These are phyloP conservation scores for Borostomias antarcticus DNA, from an alignment of 2,797 vertebrate genomes.

Conservation along the genomic window DNA sequence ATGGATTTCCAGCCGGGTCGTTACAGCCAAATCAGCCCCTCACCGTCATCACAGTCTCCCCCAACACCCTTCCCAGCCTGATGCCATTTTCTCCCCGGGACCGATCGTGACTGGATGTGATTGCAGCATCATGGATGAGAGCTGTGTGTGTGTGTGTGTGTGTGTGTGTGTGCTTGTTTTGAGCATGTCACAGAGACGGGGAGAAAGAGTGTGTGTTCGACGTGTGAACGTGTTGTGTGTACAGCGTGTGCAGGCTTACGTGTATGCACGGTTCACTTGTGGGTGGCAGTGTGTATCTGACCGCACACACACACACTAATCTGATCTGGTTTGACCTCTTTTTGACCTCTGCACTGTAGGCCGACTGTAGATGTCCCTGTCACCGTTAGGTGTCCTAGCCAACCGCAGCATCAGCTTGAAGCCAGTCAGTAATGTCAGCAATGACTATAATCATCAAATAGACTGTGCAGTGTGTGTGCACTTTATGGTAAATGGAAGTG, in stretches of 20 bases:
- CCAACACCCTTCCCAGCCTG: slow-evolving; percentile 47
- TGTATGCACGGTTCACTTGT: slow-evolving; percentile 1
- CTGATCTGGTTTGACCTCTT: too few species aligned
- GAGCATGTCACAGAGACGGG: too few species aligned
- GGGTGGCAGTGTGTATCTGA: not conserved
- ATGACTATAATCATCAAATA: not conserved
- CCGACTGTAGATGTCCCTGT: slow-evolving; percentile 44
- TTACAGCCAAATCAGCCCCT: slow-evolving; percentile 54
- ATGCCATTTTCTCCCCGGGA: slow-evolving; percentile 48
- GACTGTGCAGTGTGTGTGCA: too few species aligned
- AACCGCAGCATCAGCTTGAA: not conserved
- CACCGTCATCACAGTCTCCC: slow-evolving; percentile 30
- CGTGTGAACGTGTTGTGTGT: too few species aligned
- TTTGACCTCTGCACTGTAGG: slow-evolving; percentile 41
- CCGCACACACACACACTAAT: slow-evolving; percentile 3
- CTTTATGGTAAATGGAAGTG: too few species aligned
- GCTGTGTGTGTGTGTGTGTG: slow-evolving; percentile 8
- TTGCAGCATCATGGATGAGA: slow-evolving; percentile 7
- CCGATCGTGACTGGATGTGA: slow-evolving; percentile 36
- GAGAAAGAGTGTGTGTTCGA: too few species aligned
- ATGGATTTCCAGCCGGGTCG: slow-evolving; percentile 53
- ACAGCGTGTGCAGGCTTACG: not conserved
- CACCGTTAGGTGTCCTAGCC: too few species aligned
- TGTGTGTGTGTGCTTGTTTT: not conserved
- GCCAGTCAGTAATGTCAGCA: not conserved